Percentiles rank a stretch among this genome's conserved stretches.
These are phyloP conservation scores for Helicorthomorpha holstii DNA, from an alignment of 1,140 invertebrate species.

Conservation along the genomic window DNA sequence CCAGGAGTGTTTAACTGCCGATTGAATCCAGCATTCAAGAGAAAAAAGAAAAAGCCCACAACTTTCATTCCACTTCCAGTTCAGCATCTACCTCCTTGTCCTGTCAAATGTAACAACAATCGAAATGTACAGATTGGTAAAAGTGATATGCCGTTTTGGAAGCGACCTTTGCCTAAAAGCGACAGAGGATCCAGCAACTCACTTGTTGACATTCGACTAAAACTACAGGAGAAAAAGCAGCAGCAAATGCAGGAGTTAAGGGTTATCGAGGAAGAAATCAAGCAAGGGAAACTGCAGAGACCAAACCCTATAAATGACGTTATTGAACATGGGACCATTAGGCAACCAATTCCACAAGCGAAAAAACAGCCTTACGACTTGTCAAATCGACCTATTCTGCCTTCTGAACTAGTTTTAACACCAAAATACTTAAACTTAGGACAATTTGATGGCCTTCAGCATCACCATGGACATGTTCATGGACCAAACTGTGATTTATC, in stretches of 20 bases:
- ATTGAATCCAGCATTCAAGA: constrained; percentile 55
- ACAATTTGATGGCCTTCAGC: constrained; percentile 10
- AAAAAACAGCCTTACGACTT: constrained; percentile 34
- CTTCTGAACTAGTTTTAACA: constrained; percentile 55
- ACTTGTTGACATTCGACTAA: constrained; percentile 65
- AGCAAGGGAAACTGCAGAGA: constrained; percentile 53
- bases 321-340: constrained; percentile 21
- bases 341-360: constrained; percentile 26
- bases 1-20: constrained; percentile 77
- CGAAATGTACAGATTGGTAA: constrained; percentile 10
- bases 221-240: constrained; percentile 71
- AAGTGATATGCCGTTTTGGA: constrained; percentile 54
- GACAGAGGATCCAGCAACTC: constrained; percentile 52
- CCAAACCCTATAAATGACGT: constrained; percentile 28
- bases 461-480: constrained; percentile 17
- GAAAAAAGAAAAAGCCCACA: constrained; percentile 79
- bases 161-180: constrained; percentile 43
- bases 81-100: constrained; percentile 19
- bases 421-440: constrained; percentile 43
- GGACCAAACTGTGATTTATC: constrained; percentile 21
- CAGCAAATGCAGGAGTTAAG: constrained; percentile 65
- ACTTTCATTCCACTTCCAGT: constrained; percentile 60
- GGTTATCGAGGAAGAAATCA: constrained; percentile 50
- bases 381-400: constrained; percentile 22
- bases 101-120: constrained; percentile 13